These are phyloP conservation scores for Sitta europaea DNA, from an alignment of 2,113 vertebrate species.

Conservation along the genomic window DNA sequence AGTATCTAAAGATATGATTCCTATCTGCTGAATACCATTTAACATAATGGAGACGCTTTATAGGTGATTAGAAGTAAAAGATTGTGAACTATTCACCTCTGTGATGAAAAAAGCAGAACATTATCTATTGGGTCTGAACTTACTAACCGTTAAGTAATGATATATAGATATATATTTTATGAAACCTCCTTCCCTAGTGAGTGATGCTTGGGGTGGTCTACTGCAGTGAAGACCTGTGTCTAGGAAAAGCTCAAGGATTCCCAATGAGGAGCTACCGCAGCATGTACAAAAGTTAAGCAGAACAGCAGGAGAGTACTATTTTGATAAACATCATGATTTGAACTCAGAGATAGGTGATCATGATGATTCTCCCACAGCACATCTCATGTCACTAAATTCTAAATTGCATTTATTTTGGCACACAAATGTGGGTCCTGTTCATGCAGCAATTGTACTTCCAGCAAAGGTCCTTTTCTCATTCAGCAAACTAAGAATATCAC, in stretches of 20 bases:
- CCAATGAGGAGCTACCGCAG: background rate
- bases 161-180: background rate
- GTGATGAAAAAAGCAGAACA: background rate
- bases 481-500: background rate
- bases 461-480: background rate
- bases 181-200: background rate
- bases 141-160: background rate
- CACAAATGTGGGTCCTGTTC: fast-evolving
- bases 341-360: fast-evolving
- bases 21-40: background rate
- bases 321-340: background rate
- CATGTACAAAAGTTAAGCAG: background rate
- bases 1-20: background rate
- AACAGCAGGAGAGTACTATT: background rate
- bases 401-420: background rate
- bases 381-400: background rate
- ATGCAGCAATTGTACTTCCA: background rate
- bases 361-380: background rate
- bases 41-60: background rate
- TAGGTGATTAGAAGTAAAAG: background rate
- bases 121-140: background rate
- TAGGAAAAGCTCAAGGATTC: background rate
- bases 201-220: background rate
- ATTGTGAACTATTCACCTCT: background rate
- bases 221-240: background rate